A percentile compares a stretch with the other conserved stretches of the same genome.
phyloP scores from a whole-genome alignment of 2,797 vertebrate species.

The Lutjanus campechanus region DNA sequence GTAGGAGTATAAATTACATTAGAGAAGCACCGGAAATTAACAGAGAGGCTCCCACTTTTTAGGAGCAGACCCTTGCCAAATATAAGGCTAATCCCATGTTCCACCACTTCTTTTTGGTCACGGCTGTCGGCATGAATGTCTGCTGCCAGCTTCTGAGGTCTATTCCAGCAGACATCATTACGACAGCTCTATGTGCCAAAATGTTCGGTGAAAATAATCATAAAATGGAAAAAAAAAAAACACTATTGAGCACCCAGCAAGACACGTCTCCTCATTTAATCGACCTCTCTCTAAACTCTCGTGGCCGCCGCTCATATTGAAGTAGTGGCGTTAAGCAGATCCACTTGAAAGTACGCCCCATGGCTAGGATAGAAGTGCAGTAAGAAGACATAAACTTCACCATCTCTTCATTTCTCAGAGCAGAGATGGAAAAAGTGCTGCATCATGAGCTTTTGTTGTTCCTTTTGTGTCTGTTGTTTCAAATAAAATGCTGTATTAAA shows the following conservation, averaged over 20 bases:
- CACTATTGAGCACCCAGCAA: conserved; percentile 41
- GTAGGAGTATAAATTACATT: conserved; percentile 49
- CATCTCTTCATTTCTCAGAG: conserved; percentile 27
- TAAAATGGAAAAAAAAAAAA: conserved; percentile 27
- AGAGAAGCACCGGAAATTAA: conserved; percentile 52
- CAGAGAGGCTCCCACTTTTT: conserved; percentile 47
- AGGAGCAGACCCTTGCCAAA: conserved; percentile 54
- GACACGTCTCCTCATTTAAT: conserved; percentile 28
- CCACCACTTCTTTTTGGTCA: conserved; percentile 57
- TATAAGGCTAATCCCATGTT: conserved; percentile 71
- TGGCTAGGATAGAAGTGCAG: conserved; percentile 45
- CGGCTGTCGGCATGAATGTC: conserved; percentile 58
- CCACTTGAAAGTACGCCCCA: conserved; percentile 58
- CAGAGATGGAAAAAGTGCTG: conserved; percentile 34
- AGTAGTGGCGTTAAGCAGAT: conserved; percentile 56
- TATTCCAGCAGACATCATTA: conserved; percentile 56
- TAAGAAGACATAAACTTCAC: conserved; percentile 30
- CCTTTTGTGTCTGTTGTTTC: conserved; percentile 30
- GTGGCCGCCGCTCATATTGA: conserved; percentile 21
- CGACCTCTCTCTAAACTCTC: conserved; percentile 31
- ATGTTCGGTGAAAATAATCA: conserved; percentile 49
- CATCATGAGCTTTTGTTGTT: conserved; percentile 33
- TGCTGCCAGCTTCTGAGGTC: conserved; percentile 51
- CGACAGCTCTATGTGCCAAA: conserved; percentile 41
- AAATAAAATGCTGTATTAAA: conserved; percentile 20